A percentile compares a stretch with the other conserved stretches of the same genome.
Conservation (phyloP, 2,113 vertebrate species). For the Vimba vimba region DNA sequence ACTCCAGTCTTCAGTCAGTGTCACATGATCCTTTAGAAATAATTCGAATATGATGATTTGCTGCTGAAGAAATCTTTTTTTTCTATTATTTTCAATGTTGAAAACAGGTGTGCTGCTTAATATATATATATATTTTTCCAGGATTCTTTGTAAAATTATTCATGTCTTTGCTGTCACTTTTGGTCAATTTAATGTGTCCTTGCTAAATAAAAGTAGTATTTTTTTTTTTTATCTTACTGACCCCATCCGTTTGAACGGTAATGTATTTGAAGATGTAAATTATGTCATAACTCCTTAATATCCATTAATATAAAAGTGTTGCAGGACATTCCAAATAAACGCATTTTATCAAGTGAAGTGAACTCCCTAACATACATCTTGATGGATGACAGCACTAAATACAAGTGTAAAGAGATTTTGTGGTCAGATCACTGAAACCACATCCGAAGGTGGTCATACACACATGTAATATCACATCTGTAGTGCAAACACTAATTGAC, state of each 20-base stretch:
- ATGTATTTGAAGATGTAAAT: not conserved
- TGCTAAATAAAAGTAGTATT: not conserved
- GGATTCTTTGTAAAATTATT: not conserved
- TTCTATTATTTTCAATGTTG: not conserved
- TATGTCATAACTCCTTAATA: not conserved
- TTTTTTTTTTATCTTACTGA: not conserved
- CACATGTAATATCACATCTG: not conserved
- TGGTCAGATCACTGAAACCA: not conserved
- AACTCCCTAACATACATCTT: not conserved
- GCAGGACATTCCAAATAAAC: not conserved
- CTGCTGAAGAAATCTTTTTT: not conserved
- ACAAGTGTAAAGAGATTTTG: not conserved
- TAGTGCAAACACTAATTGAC: not conserved
- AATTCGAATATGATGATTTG: not conserved
- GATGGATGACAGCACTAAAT: not conserved
- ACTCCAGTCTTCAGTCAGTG: too few species aligned
- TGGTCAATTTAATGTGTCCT: not conserved
- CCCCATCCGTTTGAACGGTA: not conserved
- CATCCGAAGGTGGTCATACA: not conserved
- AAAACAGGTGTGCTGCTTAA: not conserved
- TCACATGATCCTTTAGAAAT: not conserved
- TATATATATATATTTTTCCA: too few species aligned
- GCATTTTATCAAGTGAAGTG: not conserved
- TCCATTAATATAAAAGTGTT: not conserved
- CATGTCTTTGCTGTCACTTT: not conserved